phyloP scores from a whole-genome alignment of 1,140 invertebrate species.

The Pantala flavescens region DNA sequence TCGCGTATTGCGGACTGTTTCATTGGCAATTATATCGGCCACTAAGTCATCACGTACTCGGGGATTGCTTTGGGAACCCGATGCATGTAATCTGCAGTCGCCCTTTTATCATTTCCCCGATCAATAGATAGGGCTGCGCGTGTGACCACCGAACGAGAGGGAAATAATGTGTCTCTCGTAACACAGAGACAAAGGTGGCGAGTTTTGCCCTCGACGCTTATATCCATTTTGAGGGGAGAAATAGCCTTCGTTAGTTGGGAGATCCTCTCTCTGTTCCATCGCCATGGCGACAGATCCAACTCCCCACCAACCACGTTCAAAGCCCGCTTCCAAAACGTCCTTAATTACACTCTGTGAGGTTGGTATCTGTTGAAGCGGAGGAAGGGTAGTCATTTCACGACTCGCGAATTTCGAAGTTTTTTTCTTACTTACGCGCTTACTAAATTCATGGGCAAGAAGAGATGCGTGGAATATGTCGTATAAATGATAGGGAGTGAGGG shows the following conservation, averaged over 20 bases:
- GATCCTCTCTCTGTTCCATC: not conserved
- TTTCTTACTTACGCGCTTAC: too few species aligned
- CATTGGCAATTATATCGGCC: too few species aligned
- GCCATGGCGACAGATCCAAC: not conserved
- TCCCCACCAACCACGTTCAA: not conserved
- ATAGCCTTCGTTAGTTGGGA: not conserved
- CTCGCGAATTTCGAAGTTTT: too few species aligned
- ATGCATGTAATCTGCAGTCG: too few species aligned
- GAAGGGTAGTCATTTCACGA: not conserved
- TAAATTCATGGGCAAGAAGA: too few species aligned
- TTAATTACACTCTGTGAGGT: not conserved
- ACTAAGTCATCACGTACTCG: too few species aligned
- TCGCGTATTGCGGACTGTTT: too few species aligned
- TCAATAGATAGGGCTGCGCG: not conserved
- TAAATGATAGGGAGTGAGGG: too few species aligned
- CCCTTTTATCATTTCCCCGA: too few species aligned
- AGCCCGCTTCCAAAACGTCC: not conserved
- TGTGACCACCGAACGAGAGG: not conserved
- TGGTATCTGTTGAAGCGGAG: not conserved
- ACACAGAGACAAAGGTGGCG: not conserved
- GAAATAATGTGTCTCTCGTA: not conserved
- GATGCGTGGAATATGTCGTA: too few species aligned
- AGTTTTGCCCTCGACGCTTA: not conserved
- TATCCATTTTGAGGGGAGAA: not conserved
- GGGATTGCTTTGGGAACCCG: too few species aligned